Conservation (phyloP, 2,888 invertebrate genomes). For the Melitaea athalia region DNA sequence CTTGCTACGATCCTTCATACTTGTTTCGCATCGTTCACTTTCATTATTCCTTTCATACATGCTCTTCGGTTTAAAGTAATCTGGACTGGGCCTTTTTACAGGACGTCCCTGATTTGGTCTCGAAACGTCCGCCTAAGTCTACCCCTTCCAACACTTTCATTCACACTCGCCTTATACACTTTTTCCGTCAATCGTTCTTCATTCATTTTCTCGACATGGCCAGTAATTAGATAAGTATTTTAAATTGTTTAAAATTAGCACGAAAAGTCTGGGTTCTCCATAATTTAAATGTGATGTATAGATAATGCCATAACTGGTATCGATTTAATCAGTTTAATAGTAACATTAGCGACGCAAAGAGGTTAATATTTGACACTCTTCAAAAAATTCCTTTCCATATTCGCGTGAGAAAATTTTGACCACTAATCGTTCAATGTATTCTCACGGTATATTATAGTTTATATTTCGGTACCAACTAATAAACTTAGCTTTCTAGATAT, state of each 20-base stretch:
- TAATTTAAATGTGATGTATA: neutral
- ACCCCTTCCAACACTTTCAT: too few relatives aligned
- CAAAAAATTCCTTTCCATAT: constrained; percentile 6
- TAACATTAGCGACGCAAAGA: neutral
- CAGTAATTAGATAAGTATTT: neutral
- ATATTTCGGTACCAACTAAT: constrained; percentile 47
- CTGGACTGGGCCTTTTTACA: too few relatives aligned
- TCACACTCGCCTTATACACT: too few relatives aligned
- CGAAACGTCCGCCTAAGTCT: too few relatives aligned
- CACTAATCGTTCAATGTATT: constrained; percentile 50
- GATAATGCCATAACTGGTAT: constrained; percentile 2
- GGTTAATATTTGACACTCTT: constrained; percentile 11
- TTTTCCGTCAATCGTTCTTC: too few relatives aligned
- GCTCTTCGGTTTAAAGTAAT: too few relatives aligned
- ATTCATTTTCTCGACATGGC: too few relatives aligned
- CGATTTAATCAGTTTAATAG: constrained; percentile 8
- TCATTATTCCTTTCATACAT: too few relatives aligned
- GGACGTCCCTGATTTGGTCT: too few relatives aligned
- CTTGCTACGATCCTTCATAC: too few relatives aligned
- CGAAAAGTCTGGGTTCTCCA: neutral
- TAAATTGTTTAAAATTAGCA: neutral
- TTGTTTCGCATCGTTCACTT: too few relatives aligned
- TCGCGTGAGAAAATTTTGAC: constrained; percentile 11
- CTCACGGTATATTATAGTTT: constrained; percentile 50
- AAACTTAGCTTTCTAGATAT: constrained; percentile 9